Conservation (phyloP, 2,113 vertebrate genomes). For the Perca flavescens region DNA sequence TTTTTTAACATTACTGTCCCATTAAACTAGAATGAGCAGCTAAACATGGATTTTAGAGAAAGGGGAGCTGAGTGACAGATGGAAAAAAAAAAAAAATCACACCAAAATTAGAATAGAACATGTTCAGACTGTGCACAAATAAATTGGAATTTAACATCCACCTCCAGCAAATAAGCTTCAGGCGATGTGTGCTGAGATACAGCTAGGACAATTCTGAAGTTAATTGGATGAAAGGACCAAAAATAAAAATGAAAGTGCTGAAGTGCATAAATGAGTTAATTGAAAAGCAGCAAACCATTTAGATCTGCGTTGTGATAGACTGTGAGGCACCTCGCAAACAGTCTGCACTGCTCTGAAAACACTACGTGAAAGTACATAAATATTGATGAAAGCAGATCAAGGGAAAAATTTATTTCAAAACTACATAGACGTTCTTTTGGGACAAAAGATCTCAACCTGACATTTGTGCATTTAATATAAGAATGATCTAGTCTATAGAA, state of each 20-base stretch:
- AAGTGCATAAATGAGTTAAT: slow-evolving; percentile 59
- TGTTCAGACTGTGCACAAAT: slow-evolving; percentile 1
- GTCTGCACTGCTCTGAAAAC: slow-evolving; percentile 27
- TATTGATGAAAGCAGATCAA: slow-evolving; percentile 2
- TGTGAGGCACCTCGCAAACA: slow-evolving; percentile 6
- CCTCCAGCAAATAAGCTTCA: slow-evolving; percentile 9
- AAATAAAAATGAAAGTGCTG: slow-evolving; percentile 22
- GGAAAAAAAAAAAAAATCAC: slow-evolving; percentile 11
- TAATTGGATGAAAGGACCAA: slow-evolving; percentile 53
- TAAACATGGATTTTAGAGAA: neutral
- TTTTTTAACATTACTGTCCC: neutral
- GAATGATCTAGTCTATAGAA: neutral
- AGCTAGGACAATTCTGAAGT: slow-evolving; percentile 17
- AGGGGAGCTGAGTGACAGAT: neutral
- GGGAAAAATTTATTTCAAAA: neutral
- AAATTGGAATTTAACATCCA: slow-evolving; percentile 25
- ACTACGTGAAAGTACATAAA: slow-evolving; percentile 12
- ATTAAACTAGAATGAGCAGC: neutral
- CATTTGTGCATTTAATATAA: neutral
- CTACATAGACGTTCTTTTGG: neutral
- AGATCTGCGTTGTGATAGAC: slow-evolving; percentile 38
- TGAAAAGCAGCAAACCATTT: slow-evolving; percentile 68
- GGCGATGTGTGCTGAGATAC: slow-evolving; percentile 16
- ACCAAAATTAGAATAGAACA: slow-evolving; percentile 16
- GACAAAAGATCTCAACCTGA: neutral